phyloP scores from a whole-genome alignment of 2,888 invertebrate genomes.

The Oxyscelio sp. region DNA sequence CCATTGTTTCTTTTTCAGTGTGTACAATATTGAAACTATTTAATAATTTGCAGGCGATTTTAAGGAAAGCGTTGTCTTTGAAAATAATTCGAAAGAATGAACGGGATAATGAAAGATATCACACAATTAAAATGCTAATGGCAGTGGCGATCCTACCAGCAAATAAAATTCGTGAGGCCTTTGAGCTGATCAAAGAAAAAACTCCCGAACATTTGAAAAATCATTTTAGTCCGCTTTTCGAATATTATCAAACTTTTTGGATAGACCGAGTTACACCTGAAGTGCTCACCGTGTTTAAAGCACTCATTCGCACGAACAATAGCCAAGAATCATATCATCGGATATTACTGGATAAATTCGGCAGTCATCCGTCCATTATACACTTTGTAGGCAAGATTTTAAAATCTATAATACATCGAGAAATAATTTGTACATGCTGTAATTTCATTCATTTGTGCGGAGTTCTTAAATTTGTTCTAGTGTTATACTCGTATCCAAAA shows the following conservation, averaged over 20 bases:
- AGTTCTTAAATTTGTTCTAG: too few species aligned
- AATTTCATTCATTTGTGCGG: too few species aligned
- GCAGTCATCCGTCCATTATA: background rate
- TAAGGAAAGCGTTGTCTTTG: background rate
- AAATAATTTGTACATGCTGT: too few species aligned
- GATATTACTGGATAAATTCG: background rate
- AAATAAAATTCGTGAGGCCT: background rate
- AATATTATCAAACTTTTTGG: background rate
- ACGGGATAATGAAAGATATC: background rate
- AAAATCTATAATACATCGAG: too few species aligned
- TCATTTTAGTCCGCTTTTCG: background rate
- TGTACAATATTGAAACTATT: too few species aligned
- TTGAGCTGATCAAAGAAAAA: background rate
- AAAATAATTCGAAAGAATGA: background rate
- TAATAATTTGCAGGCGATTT: constrained; percentile 2
- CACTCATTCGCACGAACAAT: background rate
- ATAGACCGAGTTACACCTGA: background rate
- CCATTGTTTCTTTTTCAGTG: too few species aligned
- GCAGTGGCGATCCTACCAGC: background rate
- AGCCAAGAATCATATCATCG: background rate
- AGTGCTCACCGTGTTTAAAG: background rate
- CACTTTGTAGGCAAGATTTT: background rate
- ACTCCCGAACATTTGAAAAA: background rate
- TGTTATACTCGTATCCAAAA: too few species aligned
- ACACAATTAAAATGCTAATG: background rate